Evolutionary conservation across 30 jellyfish, hydroid and myxozoan genomes (phyloP), one percentile per base, ranked within the genome.

Genomic region (Cassiopea andromeda): DNA sequence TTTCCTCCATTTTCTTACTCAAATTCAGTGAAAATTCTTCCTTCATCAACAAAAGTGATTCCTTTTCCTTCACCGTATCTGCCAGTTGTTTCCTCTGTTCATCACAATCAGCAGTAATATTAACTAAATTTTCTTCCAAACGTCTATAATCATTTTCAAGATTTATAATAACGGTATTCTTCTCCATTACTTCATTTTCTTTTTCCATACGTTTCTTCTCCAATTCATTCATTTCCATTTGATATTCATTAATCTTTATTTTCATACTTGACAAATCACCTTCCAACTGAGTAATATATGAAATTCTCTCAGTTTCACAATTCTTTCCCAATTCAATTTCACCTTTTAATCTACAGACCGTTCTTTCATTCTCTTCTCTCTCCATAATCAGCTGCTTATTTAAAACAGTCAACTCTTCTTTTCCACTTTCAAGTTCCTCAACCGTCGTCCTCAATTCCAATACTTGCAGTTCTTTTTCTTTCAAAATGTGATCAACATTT

Each of bases 361-460:
- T 7, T 44, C 72, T 50, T 54, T 85, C 97, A 45, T 85, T 79
- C 47, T 48, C 78, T 14, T 44, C 69, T n/a, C 19, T 61, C 80
- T 92, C 93, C 44, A 71, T 72, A 43, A 69, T 50, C 2, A 58
- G 81, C 8, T 83, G 89, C 27, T 82, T 68, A 38, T 64, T 77
- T 1, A 49, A 16, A 8, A 44, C 47, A 68, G 74, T 19, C 54
- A 57, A 59, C 27, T 68, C 54, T 50, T 67, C 72, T 67, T 70
- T 27, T 54, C 66, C 48, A 10, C 27, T 54, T 27, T 70, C 38
- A n/a, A 27, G 50, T 10, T 4, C 50, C 4, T 70, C 79, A 18
- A 8, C 27, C 10, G 27, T 4, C 54, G 5, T 15, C 7, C 27
- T 43, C 79, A 70, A 2, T 38, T 70, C 79, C 16, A 4, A 18